Base-by-base conservation (phyloP, 92 coral and sea anemone genomes). In the Paragorgia papillata region DNA sequence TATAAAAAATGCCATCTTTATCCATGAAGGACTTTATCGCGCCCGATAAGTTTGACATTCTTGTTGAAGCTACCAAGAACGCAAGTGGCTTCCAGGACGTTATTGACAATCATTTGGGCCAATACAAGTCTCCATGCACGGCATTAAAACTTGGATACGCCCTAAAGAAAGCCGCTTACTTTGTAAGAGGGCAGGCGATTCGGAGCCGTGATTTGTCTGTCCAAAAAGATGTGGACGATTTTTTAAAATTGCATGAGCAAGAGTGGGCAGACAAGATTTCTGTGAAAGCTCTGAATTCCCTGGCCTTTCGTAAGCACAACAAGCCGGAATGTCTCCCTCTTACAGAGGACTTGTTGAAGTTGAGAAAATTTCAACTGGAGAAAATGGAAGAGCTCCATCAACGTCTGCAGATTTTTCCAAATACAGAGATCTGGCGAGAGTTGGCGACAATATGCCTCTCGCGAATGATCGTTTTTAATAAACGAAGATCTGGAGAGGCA, bases 391-490 rank as follows among this genome's bases (percentile, higher is more conserved):
- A n/a, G n/a, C n/a, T n/a, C n/a, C 58, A 22, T 3, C 21, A 51
- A 17, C 58, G 19, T 22, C 19, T 51, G 20, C 9, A 51, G 19
- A 17, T 51, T 17, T 51, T 51, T 19, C 58, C 58, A n/a, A n/a
- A 51, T 17, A 51, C 7, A 17, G 7, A 51, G 58, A 19, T 51
- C 58, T 51, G 58, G 58, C 58, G 58, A n/a, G n/a, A n/a, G n/a
- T n/a, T n/a, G n/a, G n/a, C n/a, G n/a, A n/a, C n/a, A n/a, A n/a
- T n/a, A n/a, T n/a, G n/a, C n/a, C n/a, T n/a, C n/a, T n/a, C n/a
- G n/a, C n/a, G n/a, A n/a, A n/a, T n/a, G n/a, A n/a, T n/a, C n/a
- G n/a, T n/a, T n/a, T n/a, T n/a, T n/a, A n/a, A n/a, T n/a, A n/a
- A n/a, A n/a, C n/a, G n/a, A 17, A 51, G 58, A 22, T 51, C 58